Percentiles rank a stretch among this genome's conserved stretches.
Evolutionary conservation across 2,113 vertebrate genomes (phyloP).

Genomic region (Clarias macrocephalus): DNA sequence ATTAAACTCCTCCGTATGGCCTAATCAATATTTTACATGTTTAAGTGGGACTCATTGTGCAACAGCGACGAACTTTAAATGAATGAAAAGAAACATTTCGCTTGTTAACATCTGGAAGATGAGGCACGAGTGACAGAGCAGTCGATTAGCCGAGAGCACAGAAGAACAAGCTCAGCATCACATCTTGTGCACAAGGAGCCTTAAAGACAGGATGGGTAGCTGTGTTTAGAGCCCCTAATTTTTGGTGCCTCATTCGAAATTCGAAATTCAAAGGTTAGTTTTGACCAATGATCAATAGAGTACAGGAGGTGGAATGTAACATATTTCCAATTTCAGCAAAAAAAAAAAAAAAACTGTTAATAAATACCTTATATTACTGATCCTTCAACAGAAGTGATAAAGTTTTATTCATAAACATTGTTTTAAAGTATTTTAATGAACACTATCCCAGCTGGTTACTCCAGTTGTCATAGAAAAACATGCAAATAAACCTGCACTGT

Average conservation of each 20-base stretch:
- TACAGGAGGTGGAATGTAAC: no score
- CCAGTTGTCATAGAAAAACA: no score
- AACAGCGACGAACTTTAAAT: conserved; percentile 11
- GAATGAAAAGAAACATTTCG: conserved; percentile 34
- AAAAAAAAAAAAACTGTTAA: no score
- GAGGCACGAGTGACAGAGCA: not conserved
- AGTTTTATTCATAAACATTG: no score
- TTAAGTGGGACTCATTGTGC: conserved; percentile 18
- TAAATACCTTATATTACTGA: no score
- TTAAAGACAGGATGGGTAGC: not conserved
- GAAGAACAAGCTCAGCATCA: not conserved
- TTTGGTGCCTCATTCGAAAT: not conserved
- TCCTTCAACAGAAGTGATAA: no score
- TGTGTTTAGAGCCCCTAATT: not conserved
- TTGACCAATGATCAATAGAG: no score
- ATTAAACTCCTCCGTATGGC: conserved; percentile 24
- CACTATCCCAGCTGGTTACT: no score
- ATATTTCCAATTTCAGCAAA: no score
- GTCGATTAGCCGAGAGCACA: not conserved
- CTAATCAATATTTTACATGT: conserved; percentile 42
- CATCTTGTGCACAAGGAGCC: not conserved
- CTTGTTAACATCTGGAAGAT: conserved; percentile 42
- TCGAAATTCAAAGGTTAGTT: no score
- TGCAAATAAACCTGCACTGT: no score
- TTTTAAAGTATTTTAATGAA: no score